phyloP scores from a whole-genome alignment of 37 sponge, comb jelly and placozoan genomes.

The Halisarca cf. caerulea region DNA sequence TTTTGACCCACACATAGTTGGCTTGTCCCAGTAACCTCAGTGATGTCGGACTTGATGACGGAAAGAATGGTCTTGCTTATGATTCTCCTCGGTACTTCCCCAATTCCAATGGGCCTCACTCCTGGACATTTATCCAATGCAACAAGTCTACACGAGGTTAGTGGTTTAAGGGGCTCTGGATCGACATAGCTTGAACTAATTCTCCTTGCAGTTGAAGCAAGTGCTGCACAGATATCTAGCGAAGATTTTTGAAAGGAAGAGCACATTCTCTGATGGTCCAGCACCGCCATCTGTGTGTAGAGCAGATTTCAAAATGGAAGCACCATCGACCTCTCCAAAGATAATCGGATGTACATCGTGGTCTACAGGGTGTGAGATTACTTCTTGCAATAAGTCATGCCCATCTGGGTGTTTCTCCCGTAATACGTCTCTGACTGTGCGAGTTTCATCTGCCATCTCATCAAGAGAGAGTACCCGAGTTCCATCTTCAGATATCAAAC shows the following conservation, averaged over 20 bases:
- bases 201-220: background rate
- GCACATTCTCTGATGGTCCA: slow-evolving; percentile 5
- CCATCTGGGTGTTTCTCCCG: background rate
- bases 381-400: background rate
- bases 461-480: background rate
- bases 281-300: background rate
- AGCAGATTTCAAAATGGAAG: background rate
- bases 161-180: background rate
- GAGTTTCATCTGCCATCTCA: background rate
- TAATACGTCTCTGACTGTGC: background rate
- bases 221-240: background rate
- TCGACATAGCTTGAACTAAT: background rate
- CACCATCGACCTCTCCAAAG: background rate
- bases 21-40: background rate
- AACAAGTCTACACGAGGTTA: background rate
- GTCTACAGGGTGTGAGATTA: background rate
- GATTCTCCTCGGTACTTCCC: background rate
- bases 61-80: background rate
- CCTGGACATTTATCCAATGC: background rate
- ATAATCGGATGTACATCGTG: background rate
- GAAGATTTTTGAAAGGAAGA: background rate
- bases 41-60: background rate
- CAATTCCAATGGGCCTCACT: background rate
- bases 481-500: background rate
- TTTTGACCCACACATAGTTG: background rate